Base-by-base conservation (phyloP, 2,888 invertebrate genomes). In the Corythucha ciliata region DNA sequence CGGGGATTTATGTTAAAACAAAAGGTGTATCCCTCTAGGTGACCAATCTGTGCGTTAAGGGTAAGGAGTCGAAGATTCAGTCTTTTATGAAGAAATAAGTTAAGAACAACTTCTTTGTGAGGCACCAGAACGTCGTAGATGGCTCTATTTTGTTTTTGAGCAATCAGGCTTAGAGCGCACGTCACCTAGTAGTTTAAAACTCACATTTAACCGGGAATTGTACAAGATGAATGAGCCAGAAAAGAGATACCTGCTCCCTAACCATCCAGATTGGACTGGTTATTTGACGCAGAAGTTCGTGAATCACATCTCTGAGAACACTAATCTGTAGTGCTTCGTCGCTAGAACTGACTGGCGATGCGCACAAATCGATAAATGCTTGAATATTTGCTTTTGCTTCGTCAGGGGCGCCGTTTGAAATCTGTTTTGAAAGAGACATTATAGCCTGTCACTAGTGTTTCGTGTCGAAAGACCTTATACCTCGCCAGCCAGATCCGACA, bases 1-100 rank as follows among this genome's bases (percentile, higher is more conserved):
- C 91, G 75, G 0, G 96, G 96, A 59, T 81, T 83, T 34, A 96
- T 70, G 0, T 91, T 91, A 0, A 92, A 91, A 65, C 94, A 96
- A 70, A 96, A 96, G 10, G 91, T 93, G 56, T 92, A 94, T 0
- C 94, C 94, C 64, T 96, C 94, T 89, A 97, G 91, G 3, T 96
- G 72, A 7, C 94, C 96, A 70, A 96, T 93, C 70, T 96, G 96
- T 1, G 91, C 90, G 64, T 91, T 92, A 1, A 91, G 89, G 0
- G 96, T 92, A 66, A 96, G 94, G 69, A 94, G 94, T 20, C 91
- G 77, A 0, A 96, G 72, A 32, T 92, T 72, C 70, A 94, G 93
- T 65, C 94, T 94, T 68, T 89, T 91, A 0, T 94, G 93, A 1
- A 94, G 94, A 46, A 96, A 87, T 72, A 94, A 92, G 63, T 94